Evolutionary conservation across 2,113 vertebrate genomes (phyloP).

Genomic region (Oncorhynchus nerka): DNA sequence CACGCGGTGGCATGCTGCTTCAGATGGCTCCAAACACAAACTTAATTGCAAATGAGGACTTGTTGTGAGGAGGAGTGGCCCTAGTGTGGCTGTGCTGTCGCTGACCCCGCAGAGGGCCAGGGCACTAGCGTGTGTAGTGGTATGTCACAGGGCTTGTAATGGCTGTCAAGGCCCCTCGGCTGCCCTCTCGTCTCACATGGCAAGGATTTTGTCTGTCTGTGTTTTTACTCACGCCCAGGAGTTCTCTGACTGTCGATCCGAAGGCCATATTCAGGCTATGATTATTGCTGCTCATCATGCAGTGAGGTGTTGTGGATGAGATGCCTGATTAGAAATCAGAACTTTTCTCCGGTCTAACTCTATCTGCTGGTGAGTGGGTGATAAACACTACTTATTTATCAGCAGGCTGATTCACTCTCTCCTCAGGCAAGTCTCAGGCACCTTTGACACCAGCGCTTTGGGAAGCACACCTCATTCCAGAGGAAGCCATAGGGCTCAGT

Average conservation of each 20-base stretch:
- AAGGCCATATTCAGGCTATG: conserved; percentile 22
- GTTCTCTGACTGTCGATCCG: conserved; percentile 27
- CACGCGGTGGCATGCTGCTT: conserved; percentile 62
- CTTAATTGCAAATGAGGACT: conserved; percentile 70
- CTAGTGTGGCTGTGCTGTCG: conserved; percentile 14
- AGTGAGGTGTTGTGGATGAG: conserved; percentile 19
- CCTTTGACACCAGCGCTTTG: conserved; percentile 46
- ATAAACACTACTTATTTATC: conserved; percentile 35
- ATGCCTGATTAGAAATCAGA: conserved; percentile 27
- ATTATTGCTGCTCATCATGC: conserved; percentile 36
- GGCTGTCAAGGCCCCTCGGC: conserved; percentile 44
- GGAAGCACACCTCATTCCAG: conserved; percentile 49
- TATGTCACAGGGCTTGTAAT: conserved; percentile 45
- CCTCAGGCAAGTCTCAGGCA: conserved; percentile 34
- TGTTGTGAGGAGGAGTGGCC: conserved; percentile 46
- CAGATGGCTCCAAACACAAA: conserved; percentile 65
- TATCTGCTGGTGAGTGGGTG: conserved; percentile 48
- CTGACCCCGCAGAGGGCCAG: conserved; percentile 46
- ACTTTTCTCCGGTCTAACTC: conserved; percentile 42
- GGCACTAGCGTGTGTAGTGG: conserved; percentile 22
- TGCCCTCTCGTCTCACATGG: conserved; percentile 24
- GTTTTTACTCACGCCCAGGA: conserved; percentile 15
- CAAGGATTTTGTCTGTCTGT: conserved; percentile 5
- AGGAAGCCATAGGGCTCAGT: conserved; percentile 7
- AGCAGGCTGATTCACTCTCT: conserved; percentile 31